These are phyloP conservation scores for Caenorhabditis angaria DNA, from an alignment of 2,888 invertebrate species.

Conservation along the genomic window DNA sequence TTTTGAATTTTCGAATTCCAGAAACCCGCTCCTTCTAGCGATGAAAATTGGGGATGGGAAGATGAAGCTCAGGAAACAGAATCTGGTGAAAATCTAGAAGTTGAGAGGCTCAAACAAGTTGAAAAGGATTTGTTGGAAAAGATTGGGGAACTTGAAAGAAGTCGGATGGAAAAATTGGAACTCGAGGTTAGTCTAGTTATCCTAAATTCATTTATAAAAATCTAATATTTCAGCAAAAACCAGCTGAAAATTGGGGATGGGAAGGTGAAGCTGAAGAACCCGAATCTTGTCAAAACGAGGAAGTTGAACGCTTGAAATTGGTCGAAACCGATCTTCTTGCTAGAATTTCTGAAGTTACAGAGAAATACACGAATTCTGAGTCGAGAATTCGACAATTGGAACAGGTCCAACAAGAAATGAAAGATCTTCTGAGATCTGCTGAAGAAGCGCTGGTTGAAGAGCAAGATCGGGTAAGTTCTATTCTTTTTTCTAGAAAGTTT, in stretches of 20 bases:
- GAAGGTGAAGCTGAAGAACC: background rate
- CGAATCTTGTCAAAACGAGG: background rate
- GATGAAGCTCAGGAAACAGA: background rate
- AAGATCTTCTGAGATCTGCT: slow-evolving; percentile 24
- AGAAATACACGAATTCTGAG: too few relatives aligned
- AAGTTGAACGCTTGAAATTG: background rate
- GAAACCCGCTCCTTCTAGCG: too few relatives aligned
- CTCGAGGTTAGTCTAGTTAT: too few relatives aligned
- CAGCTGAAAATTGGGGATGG: too few relatives aligned
- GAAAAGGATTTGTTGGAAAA: too few relatives aligned
- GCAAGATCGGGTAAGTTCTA: slow-evolving; percentile 27
- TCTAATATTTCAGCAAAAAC: too few relatives aligned
- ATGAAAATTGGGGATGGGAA: too few relatives aligned
- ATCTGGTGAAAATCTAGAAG: background rate
- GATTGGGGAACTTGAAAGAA: too few relatives aligned
- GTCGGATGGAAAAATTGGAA: background rate
- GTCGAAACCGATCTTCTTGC: background rate
- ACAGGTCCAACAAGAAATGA: background rate
- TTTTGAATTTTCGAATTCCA: too few relatives aligned
- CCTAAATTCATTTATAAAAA: too few relatives aligned
- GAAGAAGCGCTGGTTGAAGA: slow-evolving; percentile 24
- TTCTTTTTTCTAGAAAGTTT: too few relatives aligned
- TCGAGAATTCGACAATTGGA: background rate
- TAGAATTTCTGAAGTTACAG: too few relatives aligned
- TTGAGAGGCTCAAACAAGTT: background rate